A percentile compares a stretch with the other conserved stretches of the same genome.
These are phyloP conservation scores for Aleadryas rufinucha DNA, from an alignment of 2,113 vertebrate genomes.

Conservation along the genomic window DNA sequence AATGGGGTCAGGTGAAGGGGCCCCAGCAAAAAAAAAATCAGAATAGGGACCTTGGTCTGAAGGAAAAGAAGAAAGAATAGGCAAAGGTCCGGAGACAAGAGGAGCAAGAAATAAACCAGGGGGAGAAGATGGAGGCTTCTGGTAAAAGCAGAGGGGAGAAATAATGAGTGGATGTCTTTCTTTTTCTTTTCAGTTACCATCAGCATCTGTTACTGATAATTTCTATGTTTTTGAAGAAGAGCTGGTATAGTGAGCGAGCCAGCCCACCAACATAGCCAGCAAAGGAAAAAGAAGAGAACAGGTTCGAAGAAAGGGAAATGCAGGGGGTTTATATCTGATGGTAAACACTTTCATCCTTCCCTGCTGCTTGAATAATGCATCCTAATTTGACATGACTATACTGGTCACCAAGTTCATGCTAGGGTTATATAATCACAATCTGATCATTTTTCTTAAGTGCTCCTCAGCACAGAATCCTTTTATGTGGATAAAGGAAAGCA, in stretches of 20 bases:
- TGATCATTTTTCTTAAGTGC: slow-evolving; percentile 53
- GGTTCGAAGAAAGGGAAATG: slow-evolving; percentile 43
- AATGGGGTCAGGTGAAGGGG: background rate
- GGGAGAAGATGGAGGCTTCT: background rate
- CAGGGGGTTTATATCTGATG: slow-evolving; percentile 16
- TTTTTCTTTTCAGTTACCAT: background rate
- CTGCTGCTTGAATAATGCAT: slow-evolving; percentile 57
- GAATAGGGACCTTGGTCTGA: background rate
- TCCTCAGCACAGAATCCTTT: slow-evolving; percentile 45
- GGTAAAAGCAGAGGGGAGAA: background rate
- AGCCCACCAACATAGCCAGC: slow-evolving; percentile 49
- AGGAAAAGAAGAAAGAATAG: background rate
- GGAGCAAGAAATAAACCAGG: background rate
- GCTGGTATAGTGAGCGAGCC: slow-evolving; percentile 1
- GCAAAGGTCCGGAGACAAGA: background rate
- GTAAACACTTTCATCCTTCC: slow-evolving; percentile 53
- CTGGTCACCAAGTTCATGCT: slow-evolving; percentile 56
- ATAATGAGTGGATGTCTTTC: background rate
- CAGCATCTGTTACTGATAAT: slow-evolving; percentile 50
- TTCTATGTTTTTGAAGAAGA: slow-evolving; percentile 43
- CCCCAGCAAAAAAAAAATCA: background rate
- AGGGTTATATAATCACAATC: slow-evolving; percentile 58
- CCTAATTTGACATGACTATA: slow-evolving; percentile 54
- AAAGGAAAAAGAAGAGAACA: slow-evolving; percentile 11
- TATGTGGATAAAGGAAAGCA: slow-evolving; percentile 55